Base-by-base conservation (phyloP, 2,888 invertebrate genomes). In the Dolichomitus sp. region DNA sequence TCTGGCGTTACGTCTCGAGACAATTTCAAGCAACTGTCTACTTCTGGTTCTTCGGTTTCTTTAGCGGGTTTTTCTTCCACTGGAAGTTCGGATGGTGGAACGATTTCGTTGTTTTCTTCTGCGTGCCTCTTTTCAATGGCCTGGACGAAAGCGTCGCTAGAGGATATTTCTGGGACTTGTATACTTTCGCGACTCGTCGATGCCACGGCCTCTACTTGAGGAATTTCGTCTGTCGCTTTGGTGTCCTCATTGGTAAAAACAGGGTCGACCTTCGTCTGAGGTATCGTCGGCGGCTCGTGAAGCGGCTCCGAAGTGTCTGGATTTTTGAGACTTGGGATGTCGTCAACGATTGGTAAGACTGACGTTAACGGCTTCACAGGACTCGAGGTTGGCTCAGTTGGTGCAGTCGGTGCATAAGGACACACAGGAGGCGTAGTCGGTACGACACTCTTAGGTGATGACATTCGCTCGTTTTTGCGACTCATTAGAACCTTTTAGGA, bases 121-220 rank as follows among this genome's bases (percentile, higher is more conserved):
- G 23, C 48, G 40, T 4, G 63, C 61, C 40, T 14, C 40, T 45
- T 12, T 14, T 74, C 27, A 63, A 9, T 59, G n/a, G 42, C 61
- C 30, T 84, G 87, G 4, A 89, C 91, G 1, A 74, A 68, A 59
- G 83, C 84, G 27, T 91, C 89, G 59, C 90, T 91, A 0, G 93
- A 92, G 6, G 91, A 92, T 54, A 92, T 87, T 68, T 93, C 93
- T 0, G 90, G 89, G 3, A 93, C 90, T 74, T 91, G 92, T 48
- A 91, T 91, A 48, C 88, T 89, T 45, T 90, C 90, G 27, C 59
- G 69, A 68, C 63, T 52, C 42, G 80, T 2, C 12, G 74, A 70
- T 30, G 69, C 40, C 3, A 63, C 74, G 6, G 5, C 6, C 1
- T 59, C 68, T 40, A 37, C 27, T 17, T 52, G 59, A 4, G 17